Conservation (phyloP, 2,888 invertebrate species). For the Parnassius smintheus region DNA sequence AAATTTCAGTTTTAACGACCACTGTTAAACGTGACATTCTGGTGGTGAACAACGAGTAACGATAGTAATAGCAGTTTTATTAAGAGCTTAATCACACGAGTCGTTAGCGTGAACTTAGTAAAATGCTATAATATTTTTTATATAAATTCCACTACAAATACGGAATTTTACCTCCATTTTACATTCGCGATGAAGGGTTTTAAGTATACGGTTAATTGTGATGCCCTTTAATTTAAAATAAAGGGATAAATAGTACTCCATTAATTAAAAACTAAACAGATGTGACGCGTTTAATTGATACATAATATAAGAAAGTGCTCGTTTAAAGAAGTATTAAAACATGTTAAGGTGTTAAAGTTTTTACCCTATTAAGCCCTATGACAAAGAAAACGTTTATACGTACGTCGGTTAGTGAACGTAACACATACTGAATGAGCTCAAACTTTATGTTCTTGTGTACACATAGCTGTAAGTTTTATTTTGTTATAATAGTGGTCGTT, state of each 20-base stretch:
- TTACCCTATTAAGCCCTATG: background rate
- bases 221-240: slow-evolving; percentile 7
- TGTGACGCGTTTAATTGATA: slow-evolving; percentile 7
- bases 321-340: slow-evolving; percentile 1
- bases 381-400: background rate
- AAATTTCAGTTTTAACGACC: slow-evolving; percentile 44
- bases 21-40: slow-evolving; percentile 11
- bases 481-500: too few relatives aligned
- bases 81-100: slow-evolving; percentile 1
- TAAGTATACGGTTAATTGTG: slow-evolving; percentile 1
- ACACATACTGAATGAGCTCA: too few relatives aligned
- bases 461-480: too few relatives aligned
- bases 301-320: background rate
- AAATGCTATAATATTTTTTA: background rate
- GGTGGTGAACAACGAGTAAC: background rate
- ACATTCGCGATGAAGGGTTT: background rate
- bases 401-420: too few relatives aligned
- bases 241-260: slow-evolving; percentile 1
- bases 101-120: background rate
- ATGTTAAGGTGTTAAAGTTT: background rate
- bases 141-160: background rate
- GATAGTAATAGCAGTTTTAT: slow-evolving; percentile 1
- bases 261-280: slow-evolving; percentile 2
- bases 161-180: too few relatives aligned
- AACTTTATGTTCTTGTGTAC: too few relatives aligned